Evolutionary conservation across 2,113 vertebrate genomes (phyloP).

Genomic region (Tricholaema leucomelas): DNA sequence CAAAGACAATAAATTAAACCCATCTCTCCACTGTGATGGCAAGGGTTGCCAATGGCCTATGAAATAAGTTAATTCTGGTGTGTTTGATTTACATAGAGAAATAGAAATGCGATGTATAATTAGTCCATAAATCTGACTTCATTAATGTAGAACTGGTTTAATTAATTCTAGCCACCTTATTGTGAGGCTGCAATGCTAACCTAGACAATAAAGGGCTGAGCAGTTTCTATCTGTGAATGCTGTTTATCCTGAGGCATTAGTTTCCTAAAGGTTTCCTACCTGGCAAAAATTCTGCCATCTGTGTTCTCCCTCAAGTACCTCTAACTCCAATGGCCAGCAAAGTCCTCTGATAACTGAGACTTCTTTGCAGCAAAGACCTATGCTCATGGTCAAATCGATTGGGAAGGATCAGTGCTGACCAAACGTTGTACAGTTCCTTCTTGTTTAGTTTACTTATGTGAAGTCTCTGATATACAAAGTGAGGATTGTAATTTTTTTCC

Average conservation of each 20-base stretch:
- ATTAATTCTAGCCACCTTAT: conserved; percentile 15
- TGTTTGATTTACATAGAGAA: conserved; percentile 49
- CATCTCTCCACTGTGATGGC: background rate
- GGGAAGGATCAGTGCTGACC: background rate
- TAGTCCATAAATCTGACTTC: conserved; percentile 33
- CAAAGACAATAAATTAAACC: conserved; percentile 28
- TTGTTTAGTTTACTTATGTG: background rate
- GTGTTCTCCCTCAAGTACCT: conserved; percentile 4
- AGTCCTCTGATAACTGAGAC: background rate
- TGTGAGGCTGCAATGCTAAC: background rate
- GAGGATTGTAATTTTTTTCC: background rate
- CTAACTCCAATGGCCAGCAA: background rate
- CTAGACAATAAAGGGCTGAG: conserved; percentile 23
- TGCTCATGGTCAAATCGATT: background rate
- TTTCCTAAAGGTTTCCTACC: conserved; percentile 32
- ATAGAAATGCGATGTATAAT: conserved; percentile 15
- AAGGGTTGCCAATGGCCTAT: conserved; percentile 3
- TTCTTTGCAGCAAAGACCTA: background rate
- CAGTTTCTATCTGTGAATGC: background rate
- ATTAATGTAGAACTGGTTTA: conserved; percentile 41
- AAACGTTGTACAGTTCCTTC: background rate
- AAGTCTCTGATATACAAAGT: background rate
- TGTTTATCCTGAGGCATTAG: conserved; percentile 23
- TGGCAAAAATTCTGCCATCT: conserved; percentile 22
- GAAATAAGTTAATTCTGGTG: conserved; percentile 56